Evolutionary conservation across 2,888 invertebrate genomes (phyloP), one percentile per base, ranked within the genome.

Genomic region (Leptinotarsa rubiginosa): DNA sequence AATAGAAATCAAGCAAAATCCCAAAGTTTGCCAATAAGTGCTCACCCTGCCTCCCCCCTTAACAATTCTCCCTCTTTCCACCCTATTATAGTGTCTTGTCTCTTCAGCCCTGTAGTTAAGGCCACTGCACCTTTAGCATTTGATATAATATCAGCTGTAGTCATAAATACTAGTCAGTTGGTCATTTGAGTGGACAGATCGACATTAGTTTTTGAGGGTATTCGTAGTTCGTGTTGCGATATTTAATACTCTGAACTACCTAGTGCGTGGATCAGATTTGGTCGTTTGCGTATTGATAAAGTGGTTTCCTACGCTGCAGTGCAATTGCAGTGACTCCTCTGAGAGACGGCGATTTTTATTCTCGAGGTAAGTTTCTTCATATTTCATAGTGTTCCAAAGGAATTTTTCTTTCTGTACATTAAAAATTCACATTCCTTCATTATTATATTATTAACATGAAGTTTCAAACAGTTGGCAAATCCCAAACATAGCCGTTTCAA

Each of bases 21-120:
- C 75, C 79, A 79, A 79, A 75, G 81, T 78, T 80, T 73, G 62
- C 66, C 72, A 75, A 78, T 76, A 56, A 68, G 65, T 67, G 54
- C 69, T 49, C 76, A 66, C 69, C 73, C 76, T 65, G 13, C 69
- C 73, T 73, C 76, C 72, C 66, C 70, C 49, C 50, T 69, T 15
- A 18, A 10, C 20, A 65, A 41, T 41, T 65, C 65, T 47, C 65
- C 49, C 47, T 65, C 65, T 65, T 18, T 20, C 22, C 47, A 49
- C 65, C 41, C 56, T 20, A 47, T 70, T 22, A 56, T 56, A 15
- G 50, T 56, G 13, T 20, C 18, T 56, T 15, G 50, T 56, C 66
- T 70, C 62, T 56, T 18, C 64, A 64, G 31, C 75, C 75, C 75
- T 66, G 22, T n/a, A 25, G 25, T 47, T 47, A 70, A 49, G 52